Evolutionary conservation across 2,113 vertebrate species (phyloP), one percentile per base, ranked within the genome.

Genomic region (Labeo rohita): DNA sequence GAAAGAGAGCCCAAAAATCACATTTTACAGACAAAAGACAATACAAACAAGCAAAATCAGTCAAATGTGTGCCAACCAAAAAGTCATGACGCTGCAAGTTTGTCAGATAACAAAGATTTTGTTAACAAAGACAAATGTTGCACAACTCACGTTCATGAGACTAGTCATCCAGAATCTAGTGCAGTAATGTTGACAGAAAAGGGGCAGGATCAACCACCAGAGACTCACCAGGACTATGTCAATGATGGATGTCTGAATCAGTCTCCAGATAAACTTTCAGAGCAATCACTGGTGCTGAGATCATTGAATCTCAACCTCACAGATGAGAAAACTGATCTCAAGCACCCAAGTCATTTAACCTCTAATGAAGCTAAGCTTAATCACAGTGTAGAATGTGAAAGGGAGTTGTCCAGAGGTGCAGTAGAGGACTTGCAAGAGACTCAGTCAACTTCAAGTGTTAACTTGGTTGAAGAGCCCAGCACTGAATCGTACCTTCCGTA

Each of bases 231-330:
- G 52, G 70, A 85, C 6, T 18, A 39, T 36, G 54, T 34, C 28
- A 28, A 28, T n/a, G 68, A 74, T 59, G 18, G 13, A 52, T 28
- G 45, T 84, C 39, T 75, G 13, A 8, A 76, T 84, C 47, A 85
- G 10, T 10, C 65, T 70, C 43, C 49, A 45, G 49, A 68, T 66
- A 77, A 80, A 39, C 77, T 54, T 82, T 83, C 59, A 84, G 68
- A 86, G 72, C 54, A 34, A 34, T 65, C 45, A 1, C 16, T 36
- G 28, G 68, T 85, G n/a, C 16, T 79, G 6, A 28, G 49, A 68
- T n/a, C 36, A 21, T 21, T 45, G 39, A 66, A 68, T 18, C 8
- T 49, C 16, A 28, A 85, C 66, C 11, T 43, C 13, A 39, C 45
- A 79, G 54, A 73, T 39, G 39, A 63, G 3, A 84, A 18, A 23